These are phyloP conservation scores for Caenorhabditis sulstoni DNA, from an alignment of 2,888 invertebrate genomes.

Conservation along the genomic window DNA sequence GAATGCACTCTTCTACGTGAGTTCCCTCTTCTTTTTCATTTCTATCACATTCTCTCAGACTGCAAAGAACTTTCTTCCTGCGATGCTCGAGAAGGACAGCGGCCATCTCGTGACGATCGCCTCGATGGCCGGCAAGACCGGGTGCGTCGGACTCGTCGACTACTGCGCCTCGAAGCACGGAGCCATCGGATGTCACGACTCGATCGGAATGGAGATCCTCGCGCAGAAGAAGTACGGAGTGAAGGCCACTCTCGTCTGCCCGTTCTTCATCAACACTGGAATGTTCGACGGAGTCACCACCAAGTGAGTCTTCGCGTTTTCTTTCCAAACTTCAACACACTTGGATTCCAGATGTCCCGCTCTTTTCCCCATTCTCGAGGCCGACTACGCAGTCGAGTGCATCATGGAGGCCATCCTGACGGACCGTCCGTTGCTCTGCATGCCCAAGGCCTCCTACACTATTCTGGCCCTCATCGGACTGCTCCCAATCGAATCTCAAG, in stretches of 20 bases:
- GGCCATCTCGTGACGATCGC: constrained; percentile 96
- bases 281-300: constrained; percentile 94
- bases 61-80: constrained; percentile 88
- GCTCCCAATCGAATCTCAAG: constrained; percentile 69
- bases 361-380: constrained; percentile 84
- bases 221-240: constrained; percentile 83
- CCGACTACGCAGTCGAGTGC: constrained; percentile 90
- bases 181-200: constrained; percentile 94
- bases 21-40: constrained; percentile 12
- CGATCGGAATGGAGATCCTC: constrained; percentile 84
- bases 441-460: constrained; percentile 87
- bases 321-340: background rate
- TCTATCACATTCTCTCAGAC: constrained; percentile 84
- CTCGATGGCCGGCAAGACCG: constrained; percentile 88
- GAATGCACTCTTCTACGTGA: constrained; percentile 93
- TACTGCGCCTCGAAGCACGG: constrained; percentile 96
- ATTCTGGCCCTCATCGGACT: constrained; percentile 62
- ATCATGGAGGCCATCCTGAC: constrained; percentile 87
- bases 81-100: constrained; percentile 90
- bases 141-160: constrained; percentile 85
- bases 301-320: constrained; percentile 83
- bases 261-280: constrained; percentile 96
- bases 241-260: constrained; percentile 92
- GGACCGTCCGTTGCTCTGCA: constrained; percentile 87
- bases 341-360: constrained; percentile 65